These are phyloP conservation scores for Eurypyga helias DNA, from an alignment of 2,113 vertebrate genomes.

Conservation along the genomic window DNA sequence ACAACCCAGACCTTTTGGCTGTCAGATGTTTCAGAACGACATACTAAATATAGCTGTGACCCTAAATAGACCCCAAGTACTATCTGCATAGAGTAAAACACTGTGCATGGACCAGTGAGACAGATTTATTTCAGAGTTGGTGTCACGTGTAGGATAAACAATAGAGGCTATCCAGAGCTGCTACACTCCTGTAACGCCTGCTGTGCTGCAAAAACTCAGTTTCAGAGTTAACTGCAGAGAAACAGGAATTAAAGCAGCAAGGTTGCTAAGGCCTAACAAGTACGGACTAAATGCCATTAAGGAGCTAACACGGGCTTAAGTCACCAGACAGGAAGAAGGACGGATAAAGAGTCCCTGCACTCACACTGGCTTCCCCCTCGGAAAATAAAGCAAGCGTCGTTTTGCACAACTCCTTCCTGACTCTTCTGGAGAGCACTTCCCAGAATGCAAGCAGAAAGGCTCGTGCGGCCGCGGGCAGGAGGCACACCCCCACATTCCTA, in stretches of 20 bases:
- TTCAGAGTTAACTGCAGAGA: not conserved
- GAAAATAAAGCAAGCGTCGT: not conserved
- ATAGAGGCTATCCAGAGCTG: not conserved
- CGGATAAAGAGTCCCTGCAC: not conserved
- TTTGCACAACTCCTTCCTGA: not conserved
- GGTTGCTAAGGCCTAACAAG: not conserved
- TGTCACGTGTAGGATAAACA: not conserved
- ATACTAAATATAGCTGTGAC: not conserved
- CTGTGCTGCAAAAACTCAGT: not conserved
- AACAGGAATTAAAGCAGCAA: not conserved
- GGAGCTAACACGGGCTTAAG: not conserved
- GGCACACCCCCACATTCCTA: not conserved
- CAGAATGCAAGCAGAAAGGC: accelerated
- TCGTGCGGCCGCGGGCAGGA: accelerated
- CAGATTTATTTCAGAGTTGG: not conserved
- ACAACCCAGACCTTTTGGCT: not conserved
- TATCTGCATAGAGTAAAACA: not conserved
- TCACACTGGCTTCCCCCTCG: accelerated
- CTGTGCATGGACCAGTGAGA: accelerated
- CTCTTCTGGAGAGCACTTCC: not conserved
- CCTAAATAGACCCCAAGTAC: not conserved
- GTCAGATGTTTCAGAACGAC: not conserved
- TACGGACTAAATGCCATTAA: not conserved
- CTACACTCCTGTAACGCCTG: not conserved
- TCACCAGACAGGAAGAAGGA: not conserved